Percentiles rank a stretch among this genome's conserved stretches.
Evolutionary conservation across 2,888 invertebrate species (phyloP).

Genomic region (Drosophila mimica): DNA sequence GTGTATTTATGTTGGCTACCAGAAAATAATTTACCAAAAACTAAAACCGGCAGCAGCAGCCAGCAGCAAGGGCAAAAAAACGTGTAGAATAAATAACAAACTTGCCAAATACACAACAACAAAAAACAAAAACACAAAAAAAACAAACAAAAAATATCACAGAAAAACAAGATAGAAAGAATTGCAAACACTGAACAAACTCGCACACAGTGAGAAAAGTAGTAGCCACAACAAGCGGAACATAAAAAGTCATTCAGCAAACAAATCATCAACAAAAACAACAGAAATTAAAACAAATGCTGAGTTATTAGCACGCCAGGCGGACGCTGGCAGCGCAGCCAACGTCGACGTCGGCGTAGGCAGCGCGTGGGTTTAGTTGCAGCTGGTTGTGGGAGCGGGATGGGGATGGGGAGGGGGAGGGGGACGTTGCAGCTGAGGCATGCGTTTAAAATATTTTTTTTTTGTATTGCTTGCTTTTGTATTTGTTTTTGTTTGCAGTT

Average conservation of each 20-base stretch:
- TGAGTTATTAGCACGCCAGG: conserved; percentile 73
- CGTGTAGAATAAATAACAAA: conserved; percentile 52
- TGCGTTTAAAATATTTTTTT: conserved; percentile 9
- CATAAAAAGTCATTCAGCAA: conserved; percentile 45
- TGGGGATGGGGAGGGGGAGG: conserved; percentile 7
- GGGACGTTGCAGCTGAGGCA: conserved; percentile 7
- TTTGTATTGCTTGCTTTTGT: conserved; percentile 9
- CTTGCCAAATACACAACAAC: conserved; percentile 36
- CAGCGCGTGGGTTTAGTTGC: conserved; percentile 33
- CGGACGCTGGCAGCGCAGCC: conserved; percentile 36
- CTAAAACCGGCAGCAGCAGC: conserved; percentile 59
- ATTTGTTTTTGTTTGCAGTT: conserved; percentile 52
- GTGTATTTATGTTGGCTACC: conserved; percentile 71
- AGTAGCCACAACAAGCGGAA: conserved; percentile 24
- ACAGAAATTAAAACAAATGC: conserved; percentile 65
- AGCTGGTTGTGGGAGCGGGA: conserved; percentile 10
- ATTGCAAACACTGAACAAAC: conserved; percentile 34
- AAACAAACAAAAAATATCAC: conserved; percentile 22
- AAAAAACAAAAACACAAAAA: conserved; percentile 9
- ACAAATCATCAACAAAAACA: conserved; percentile 31
- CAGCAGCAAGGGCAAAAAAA: conserved; percentile 33
- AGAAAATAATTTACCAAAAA: conserved; percentile 76
- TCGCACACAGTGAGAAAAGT: conserved; percentile 22
- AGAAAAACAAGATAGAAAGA: conserved; percentile 4
- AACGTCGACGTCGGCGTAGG: conserved; percentile 12